Base-by-base conservation (phyloP, 2,113 vertebrate genomes). In the Myotis brandtii region DNA sequence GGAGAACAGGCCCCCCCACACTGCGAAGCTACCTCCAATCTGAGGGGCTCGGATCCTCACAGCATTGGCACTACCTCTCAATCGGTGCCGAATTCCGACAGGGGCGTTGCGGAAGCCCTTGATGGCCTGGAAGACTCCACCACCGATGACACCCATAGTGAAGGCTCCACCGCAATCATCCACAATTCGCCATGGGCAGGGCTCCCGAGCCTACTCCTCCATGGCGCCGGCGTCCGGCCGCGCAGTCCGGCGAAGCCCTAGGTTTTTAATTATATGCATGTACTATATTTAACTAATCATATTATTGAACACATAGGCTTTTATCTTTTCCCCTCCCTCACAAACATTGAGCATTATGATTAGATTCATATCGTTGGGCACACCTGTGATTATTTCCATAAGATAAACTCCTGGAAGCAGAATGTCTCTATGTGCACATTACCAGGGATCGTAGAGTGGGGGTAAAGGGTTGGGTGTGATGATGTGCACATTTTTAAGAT, bases 101-200 rank as follows among this genome's bases (percentile, higher is more conserved):
- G 99, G 99, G 54, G 99, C 99, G 72, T 99, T 99, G 32, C 99
- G 98, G 95, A 99, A 99, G 72, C 99, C 99, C 96, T 99, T 99
- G 86, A 99, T 72, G 4, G 99, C 97, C 97, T 99, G 99, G 97
- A 99, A 99, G 64, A 99, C 98, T 4, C 99, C 99, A 11, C 99
- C 99, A 17, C 99, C 99, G 14, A 99, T 99, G 34, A 99, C 98
- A 50, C 99, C 99, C 99, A 99, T 99, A 30, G 99, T 99, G 95
- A 99, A 99, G 6, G 99, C 99, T 13, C 99, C 99, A 13, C 99
- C 99, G 37, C 99, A 99, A 96, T 99, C 99, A 95, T 99, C 99
- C 95, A 99, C 99, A 95, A 99, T 99, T 96, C 99, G 98, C 99
- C 99, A 99, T 66, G 99, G 99, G 97, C 99, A 37, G 37, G 37